Percentiles rank a stretch among this genome's conserved stretches.
Conservation (phyloP, 2,888 invertebrate species). For the Acronicta alni region DNA sequence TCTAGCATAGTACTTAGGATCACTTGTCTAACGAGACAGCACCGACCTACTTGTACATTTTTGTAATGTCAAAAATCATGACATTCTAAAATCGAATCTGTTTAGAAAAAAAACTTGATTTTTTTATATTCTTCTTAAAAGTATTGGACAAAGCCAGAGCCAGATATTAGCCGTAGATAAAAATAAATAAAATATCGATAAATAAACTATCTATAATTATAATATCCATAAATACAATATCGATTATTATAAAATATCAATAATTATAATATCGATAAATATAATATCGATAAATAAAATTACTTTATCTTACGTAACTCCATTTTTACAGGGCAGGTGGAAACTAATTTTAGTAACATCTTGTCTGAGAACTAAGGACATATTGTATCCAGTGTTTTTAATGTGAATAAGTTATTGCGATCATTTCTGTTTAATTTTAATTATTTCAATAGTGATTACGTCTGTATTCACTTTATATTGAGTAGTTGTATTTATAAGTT, state of each 20-base stretch:
- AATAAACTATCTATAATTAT: slow-evolving; percentile 21
- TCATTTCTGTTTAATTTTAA: slow-evolving; percentile 28
- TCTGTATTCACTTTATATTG: slow-evolving; percentile 12
- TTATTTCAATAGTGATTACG: slow-evolving; percentile 19
- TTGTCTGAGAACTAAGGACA: slow-evolving; percentile 14
- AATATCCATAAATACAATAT: slow-evolving; percentile 18
- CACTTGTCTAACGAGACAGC: too few relatives aligned
- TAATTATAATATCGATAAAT: slow-evolving; percentile 18
- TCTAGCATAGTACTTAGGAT: too few relatives aligned
- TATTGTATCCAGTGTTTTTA: slow-evolving; percentile 25
- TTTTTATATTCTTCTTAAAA: too few relatives aligned
- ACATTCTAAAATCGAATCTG: too few relatives aligned
- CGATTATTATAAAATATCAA: slow-evolving; percentile 24
- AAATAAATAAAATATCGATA: slow-evolving; percentile 16
- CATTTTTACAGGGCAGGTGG: slow-evolving; percentile 59
- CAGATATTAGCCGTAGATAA: slow-evolving; percentile 6
- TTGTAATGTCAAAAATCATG: too few relatives aligned
- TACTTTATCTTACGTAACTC: slow-evolving; percentile 42
- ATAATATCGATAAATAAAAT: slow-evolving; percentile 10
- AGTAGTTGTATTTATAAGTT: slow-evolving; percentile 5
- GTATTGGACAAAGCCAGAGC: slow-evolving; percentile 1
- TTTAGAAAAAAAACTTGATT: neutral
- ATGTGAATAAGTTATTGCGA: slow-evolving; percentile 42
- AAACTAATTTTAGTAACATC: slow-evolving; percentile 57
- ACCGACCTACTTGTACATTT: too few relatives aligned